Evolutionary conservation across 2,797 vertebrate species (phyloP).

Genomic region (Mus caroli): DNA sequence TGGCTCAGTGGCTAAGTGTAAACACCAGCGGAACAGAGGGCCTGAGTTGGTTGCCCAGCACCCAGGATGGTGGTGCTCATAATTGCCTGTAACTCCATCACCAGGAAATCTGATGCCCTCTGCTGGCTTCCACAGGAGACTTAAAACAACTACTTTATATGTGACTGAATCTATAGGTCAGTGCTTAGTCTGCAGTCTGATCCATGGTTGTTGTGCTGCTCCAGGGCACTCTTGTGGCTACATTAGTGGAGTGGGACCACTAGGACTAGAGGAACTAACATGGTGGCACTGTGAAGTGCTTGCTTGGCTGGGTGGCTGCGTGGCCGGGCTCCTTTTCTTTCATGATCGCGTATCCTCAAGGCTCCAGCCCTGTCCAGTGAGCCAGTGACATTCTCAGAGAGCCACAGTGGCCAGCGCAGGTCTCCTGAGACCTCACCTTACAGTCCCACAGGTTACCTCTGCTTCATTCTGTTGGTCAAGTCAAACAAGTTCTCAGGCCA

Average conservation of each 20-base stretch:
- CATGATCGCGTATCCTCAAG: not conserved
- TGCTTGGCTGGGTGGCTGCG: not conserved
- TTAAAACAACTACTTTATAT: constrained; percentile 29
- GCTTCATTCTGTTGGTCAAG: not conserved
- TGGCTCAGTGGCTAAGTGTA: not conserved
- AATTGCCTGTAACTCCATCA: not conserved
- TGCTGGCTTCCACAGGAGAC: not conserved
- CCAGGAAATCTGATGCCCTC: not conserved
- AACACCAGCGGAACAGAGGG: not conserved
- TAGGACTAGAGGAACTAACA: not conserved
- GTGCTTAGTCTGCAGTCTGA: not conserved
- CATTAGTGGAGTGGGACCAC: not conserved
- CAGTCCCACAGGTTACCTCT: not conserved
- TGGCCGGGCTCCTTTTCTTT: not conserved
- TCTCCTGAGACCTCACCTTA: not conserved
- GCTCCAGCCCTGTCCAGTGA: not conserved
- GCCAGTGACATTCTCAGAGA: not conserved
- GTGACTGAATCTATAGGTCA: not conserved
- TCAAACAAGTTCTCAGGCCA: constrained; percentile 1
- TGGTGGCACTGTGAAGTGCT: constrained; percentile 23
- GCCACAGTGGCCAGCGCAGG: not conserved
- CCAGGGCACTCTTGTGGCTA: not conserved
- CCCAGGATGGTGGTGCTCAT: not conserved
- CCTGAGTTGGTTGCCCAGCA: not conserved
- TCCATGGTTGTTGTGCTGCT: not conserved